phyloP scores from a whole-genome alignment of 2,113 vertebrate species.

The Megalops atlanticus region DNA sequence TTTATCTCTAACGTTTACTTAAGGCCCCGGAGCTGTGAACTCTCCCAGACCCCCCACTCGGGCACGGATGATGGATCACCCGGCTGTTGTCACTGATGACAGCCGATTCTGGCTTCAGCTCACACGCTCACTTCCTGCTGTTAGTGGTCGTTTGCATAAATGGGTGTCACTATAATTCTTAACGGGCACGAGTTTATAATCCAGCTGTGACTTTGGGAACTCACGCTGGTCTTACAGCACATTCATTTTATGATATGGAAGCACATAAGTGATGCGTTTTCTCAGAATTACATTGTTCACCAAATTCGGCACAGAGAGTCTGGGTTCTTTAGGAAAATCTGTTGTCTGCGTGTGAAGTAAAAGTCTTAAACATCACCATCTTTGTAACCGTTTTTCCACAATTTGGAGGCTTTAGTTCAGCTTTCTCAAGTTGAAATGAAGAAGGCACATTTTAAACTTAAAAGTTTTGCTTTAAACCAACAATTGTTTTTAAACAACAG shows the following conservation, averaged over 20 bases:
- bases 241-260: not conserved
- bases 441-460: conserved; percentile 19
- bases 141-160: not conserved
- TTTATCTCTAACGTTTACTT: conserved; percentile 47
- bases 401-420: not conserved
- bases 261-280: not conserved
- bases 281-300: not conserved
- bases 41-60: conserved; percentile 35
- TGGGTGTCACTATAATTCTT: not conserved
- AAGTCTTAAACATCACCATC: conserved; percentile 1
- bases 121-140: not conserved
- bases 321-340: not conserved
- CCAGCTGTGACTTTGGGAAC: conserved; percentile 6
- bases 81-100: not conserved
- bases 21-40: conserved; percentile 40
- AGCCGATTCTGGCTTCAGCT: too few species aligned
- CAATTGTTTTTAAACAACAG: not conserved
- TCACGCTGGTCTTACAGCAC: not conserved
- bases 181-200: conserved; percentile 1
- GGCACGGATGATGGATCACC: not conserved
- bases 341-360: not conserved
- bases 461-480: not conserved
- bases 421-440: conserved; percentile 14
- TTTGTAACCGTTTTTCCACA: conserved; percentile 1
- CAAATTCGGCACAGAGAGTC: not conserved